Percentiles rank a stretch among this genome's conserved stretches.
These are phyloP conservation scores for Sibirionetta formosa DNA, from an alignment of 2,797 vertebrate genomes.

Conservation along the genomic window DNA sequence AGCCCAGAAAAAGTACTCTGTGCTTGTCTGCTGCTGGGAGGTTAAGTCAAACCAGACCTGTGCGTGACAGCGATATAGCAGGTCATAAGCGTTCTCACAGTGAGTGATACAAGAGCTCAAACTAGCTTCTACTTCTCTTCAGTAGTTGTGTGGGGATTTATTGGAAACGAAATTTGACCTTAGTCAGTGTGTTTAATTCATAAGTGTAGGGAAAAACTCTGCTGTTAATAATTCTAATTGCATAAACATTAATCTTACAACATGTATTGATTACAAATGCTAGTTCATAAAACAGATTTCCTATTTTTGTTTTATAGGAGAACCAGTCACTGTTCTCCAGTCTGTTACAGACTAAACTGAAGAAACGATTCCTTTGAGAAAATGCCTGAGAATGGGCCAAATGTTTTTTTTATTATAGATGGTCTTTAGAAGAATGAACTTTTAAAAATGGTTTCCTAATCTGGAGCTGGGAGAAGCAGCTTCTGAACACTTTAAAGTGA, in stretches of 20 bases:
- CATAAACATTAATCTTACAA: neutral
- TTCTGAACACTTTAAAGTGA: constrained; percentile 34
- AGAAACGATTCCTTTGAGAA: neutral
- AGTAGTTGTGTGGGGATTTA: neutral
- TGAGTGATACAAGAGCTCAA: neutral
- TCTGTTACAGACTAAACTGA: neutral
- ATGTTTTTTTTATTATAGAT: neutral
- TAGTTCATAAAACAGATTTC: neutral
- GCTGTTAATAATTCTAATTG: neutral
- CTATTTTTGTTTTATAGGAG: neutral
- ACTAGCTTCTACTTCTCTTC: neutral
- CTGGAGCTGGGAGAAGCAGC: neutral
- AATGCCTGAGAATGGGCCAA: neutral
- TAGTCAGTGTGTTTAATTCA: neutral
- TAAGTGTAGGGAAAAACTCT: neutral
- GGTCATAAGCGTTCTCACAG: neutral
- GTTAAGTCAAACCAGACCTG: constrained; percentile 1
- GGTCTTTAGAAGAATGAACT: neutral
- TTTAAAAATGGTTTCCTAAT: constrained; percentile 8
- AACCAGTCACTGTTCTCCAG: neutral
- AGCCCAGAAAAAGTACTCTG: neutral
- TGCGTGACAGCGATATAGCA: neutral
- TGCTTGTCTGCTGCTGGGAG: neutral
- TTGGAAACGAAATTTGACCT: neutral
- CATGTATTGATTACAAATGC: neutral